These are phyloP conservation scores for Puffinus mauretanicus DNA, from an alignment of 2,113 vertebrate genomes.

Conservation along the genomic window DNA sequence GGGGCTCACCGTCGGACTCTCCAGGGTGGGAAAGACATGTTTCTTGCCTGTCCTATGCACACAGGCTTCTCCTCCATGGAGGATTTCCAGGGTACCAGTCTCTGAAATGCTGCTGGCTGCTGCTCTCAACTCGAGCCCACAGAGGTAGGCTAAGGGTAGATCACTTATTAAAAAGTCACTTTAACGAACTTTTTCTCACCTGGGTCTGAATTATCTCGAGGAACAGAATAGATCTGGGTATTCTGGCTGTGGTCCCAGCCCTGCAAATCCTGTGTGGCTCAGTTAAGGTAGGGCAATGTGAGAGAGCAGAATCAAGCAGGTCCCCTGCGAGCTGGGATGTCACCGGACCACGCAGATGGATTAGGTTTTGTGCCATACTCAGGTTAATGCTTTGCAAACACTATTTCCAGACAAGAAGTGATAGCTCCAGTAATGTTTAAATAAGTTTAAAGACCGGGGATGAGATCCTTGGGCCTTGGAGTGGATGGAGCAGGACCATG, in stretches of 20 bases:
- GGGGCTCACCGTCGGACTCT: background rate
- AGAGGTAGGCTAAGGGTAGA: background rate
- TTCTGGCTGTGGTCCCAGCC: background rate
- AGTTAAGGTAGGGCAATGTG: background rate
- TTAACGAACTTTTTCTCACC: background rate
- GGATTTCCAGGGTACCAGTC: background rate
- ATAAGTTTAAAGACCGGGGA: background rate
- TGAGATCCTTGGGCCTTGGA: background rate
- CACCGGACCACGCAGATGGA: accelerated
- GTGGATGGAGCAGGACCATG: background rate
- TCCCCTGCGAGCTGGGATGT: background rate
- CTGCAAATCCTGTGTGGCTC: background rate
- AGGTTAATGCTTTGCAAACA: background rate
- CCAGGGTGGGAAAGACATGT: background rate
- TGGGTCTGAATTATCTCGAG: background rate
- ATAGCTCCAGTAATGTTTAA: background rate
- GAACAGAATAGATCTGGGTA: background rate
- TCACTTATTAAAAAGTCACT: background rate
- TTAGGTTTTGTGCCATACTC: background rate
- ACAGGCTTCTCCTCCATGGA: background rate
- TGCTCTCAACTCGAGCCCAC: background rate
- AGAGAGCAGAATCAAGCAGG: background rate
- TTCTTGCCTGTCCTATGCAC: background rate
- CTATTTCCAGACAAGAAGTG: accelerated
- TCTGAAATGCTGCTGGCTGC: background rate